Conservation (phyloP, 2,888 invertebrate species). For the Lepidocyrtinus sp. region DNA sequence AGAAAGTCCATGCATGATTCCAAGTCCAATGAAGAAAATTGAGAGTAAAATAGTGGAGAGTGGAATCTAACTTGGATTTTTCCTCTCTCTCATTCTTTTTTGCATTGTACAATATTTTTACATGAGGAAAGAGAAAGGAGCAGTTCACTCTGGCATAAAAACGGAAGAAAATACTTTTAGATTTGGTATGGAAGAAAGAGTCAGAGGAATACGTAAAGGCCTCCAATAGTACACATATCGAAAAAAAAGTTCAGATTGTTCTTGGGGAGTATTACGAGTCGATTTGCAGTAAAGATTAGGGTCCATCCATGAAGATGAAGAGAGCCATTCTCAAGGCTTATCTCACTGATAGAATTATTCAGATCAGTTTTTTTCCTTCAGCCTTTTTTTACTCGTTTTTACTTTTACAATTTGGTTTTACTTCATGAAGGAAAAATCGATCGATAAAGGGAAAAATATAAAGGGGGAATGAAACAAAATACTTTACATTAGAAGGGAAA, state of each 20-base stretch:
- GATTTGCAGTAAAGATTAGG: constrained; percentile 70
- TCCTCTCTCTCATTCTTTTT: not conserved
- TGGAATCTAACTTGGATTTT: not conserved
- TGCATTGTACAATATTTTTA: not conserved
- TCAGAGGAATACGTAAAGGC: too few relatives aligned
- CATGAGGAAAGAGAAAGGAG: not conserved
- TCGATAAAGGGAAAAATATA: constrained; percentile 22
- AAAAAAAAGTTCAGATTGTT: constrained; percentile 65
- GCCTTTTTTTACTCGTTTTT: constrained; percentile 16
- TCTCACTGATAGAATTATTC: constrained; percentile 70
- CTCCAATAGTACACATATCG: too few relatives aligned
- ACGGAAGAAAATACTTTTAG: constrained; percentile 28
- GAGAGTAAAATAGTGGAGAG: not conserved
- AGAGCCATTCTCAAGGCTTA: constrained; percentile 70
- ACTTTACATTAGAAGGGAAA: constrained; percentile 8
- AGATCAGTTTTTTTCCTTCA: constrained; percentile 66
- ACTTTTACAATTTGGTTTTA: constrained; percentile 15
- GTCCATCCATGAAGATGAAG: constrained; percentile 70
- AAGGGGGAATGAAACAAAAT: constrained; percentile 28
- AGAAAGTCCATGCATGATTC: constrained; percentile 12
- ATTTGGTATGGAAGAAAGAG: too few relatives aligned
- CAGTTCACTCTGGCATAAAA: constrained; percentile 33
- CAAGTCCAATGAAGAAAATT: not conserved
- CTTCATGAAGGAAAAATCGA: constrained; percentile 3
- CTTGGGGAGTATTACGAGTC: constrained; percentile 70